Percentiles rank a stretch among this genome's conserved stretches.
Conservation (phyloP, 2,888 invertebrate genomes). For the Acanthosepion lycidas region DNA sequence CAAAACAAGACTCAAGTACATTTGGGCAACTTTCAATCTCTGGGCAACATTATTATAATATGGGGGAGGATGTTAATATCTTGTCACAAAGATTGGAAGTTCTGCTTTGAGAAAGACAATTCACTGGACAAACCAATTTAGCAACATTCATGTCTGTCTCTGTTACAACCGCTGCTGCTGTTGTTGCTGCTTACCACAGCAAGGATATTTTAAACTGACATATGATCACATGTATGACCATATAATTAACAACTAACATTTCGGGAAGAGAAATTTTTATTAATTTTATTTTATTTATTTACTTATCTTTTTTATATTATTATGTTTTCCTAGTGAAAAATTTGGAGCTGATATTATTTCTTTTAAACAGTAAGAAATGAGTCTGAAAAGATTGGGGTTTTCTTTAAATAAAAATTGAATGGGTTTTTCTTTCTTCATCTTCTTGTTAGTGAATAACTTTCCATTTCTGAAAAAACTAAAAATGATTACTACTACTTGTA, state of each 20-base stretch:
- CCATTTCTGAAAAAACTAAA: background rate
- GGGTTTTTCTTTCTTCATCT: background rate
- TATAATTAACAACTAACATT: background rate
- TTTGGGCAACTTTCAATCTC: background rate
- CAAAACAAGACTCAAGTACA: background rate
- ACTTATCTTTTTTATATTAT: background rate
- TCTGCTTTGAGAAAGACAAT: background rate
- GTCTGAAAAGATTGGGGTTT: background rate
- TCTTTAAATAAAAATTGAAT: conserved; percentile 8
- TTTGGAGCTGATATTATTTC: conserved; percentile 13
- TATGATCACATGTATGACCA: background rate
- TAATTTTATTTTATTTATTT: background rate
- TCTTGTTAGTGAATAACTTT: background rate
- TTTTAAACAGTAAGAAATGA: background rate
- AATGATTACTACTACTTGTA: background rate
- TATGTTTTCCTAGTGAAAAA: background rate
- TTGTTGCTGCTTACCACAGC: background rate
- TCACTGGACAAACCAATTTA: background rate
- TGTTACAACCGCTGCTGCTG: background rate
- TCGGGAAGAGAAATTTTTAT: background rate
- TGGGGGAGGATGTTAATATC: background rate
- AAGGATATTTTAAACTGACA: background rate
- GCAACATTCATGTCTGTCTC: conserved; percentile 23
- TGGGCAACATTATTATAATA: background rate
- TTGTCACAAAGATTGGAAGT: background rate